Evolutionary conservation across 2,888 invertebrate species (phyloP).

Genomic region (Catocala fraxini): DNA sequence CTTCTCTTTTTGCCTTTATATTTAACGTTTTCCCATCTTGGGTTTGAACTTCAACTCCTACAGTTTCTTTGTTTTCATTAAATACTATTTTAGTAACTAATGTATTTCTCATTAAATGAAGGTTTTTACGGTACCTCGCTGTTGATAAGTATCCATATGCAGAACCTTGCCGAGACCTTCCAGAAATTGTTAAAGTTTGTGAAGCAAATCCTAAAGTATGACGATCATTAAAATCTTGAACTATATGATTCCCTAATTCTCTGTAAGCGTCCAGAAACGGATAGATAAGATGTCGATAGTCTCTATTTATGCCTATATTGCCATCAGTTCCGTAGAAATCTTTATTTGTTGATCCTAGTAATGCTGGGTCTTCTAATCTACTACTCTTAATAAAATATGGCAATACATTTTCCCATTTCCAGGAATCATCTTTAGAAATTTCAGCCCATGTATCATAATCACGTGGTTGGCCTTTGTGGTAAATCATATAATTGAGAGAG

Average conservation of each 20-base stretch:
- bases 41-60: constrained; percentile 46
- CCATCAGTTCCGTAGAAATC: constrained; percentile 51
- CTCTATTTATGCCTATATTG: constrained; percentile 44
- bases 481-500: constrained; percentile 58
- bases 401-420: constrained; percentile 59
- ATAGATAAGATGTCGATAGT: constrained; percentile 40
- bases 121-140: constrained; percentile 53
- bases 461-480: constrained; percentile 57
- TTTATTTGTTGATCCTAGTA: constrained; percentile 41
- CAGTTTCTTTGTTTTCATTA: constrained; percentile 40
- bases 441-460: constrained; percentile 61
- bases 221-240: constrained; percentile 57
- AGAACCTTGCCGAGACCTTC: constrained; percentile 71
- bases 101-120: constrained; percentile 56
- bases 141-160: constrained; percentile 68
- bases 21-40: constrained; percentile 40
- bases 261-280: constrained; percentile 61
- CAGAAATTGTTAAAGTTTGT: constrained; percentile 47
- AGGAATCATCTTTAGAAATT: constrained; percentile 48
- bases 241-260: constrained; percentile 69
- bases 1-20: constrained; percentile 54
- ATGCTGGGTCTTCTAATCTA: constrained; percentile 42
- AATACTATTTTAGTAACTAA: constrained; percentile 55
- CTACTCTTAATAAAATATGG: constrained; percentile 60
- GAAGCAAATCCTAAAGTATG: constrained; percentile 61